phyloP scores from a whole-genome alignment of 92 coral and sea anemone genomes.

The Parazoanthus swiftii region DNA sequence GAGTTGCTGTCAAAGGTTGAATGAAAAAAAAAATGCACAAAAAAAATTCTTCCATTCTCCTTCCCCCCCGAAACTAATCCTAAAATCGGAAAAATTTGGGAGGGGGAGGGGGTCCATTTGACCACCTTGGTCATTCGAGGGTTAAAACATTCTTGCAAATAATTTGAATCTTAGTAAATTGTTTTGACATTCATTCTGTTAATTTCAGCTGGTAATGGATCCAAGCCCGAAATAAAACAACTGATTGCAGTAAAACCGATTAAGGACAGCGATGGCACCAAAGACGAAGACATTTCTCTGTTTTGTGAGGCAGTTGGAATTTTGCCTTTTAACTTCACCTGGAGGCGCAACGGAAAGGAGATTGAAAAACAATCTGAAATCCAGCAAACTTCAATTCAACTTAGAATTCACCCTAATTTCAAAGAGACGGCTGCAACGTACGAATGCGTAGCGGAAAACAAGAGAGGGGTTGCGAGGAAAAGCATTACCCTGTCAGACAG shows the following conservation, averaged over 20 bases:
- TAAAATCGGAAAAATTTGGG: too few species aligned
- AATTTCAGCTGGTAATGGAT: not conserved
- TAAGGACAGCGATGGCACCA: not conserved
- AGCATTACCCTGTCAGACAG: not conserved
- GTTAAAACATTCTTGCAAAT: not conserved
- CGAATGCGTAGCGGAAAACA: slow-evolving; percentile 11
- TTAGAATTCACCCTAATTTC: not conserved
- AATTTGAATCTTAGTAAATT: not conserved
- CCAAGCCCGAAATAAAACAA: slow-evolving; percentile 9
- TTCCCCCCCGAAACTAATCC: too few species aligned
- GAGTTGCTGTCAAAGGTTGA: not conserved
- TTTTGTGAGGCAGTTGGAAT: slow-evolving; percentile 11
- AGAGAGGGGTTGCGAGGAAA: not conserved
- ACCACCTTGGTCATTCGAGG: too few species aligned
- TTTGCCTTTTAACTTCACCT: slow-evolving; percentile 10
- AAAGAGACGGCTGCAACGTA: not conserved
- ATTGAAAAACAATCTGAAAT: not conserved
- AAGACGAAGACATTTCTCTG: not conserved
- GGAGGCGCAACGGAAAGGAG: not conserved
- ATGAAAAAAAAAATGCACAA: too few species aligned
- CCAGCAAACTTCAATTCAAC: not conserved
- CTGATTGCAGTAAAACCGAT: not conserved
- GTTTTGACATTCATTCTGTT: too few species aligned
- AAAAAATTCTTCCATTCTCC: too few species aligned
- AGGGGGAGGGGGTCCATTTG: too few species aligned